phyloP scores from a whole-genome alignment of 2,797 vertebrate genomes.

The Malacoraja senta region DNA sequence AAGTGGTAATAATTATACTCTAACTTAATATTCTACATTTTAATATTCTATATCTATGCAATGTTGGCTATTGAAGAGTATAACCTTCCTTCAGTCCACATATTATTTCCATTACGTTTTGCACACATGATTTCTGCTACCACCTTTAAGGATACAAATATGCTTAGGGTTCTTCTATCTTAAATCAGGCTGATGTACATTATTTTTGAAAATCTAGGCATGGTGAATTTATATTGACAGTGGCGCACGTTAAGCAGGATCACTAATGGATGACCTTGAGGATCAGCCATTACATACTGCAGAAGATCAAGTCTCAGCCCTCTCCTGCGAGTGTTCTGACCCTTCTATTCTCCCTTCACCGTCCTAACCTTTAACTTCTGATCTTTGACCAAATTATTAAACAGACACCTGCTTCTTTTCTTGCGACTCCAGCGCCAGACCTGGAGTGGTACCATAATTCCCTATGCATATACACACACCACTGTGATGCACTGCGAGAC shows the following conservation, averaged over 20 bases:
- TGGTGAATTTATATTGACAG: conserved; percentile 86
- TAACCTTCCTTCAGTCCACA: not conserved
- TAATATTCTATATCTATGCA: no score
- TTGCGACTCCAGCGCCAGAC: conserved; percentile 63
- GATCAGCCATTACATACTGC: conserved; percentile 79
- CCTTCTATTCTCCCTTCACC: conserved; percentile 71
- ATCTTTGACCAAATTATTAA: conserved; percentile 99
- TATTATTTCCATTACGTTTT: conserved; percentile 13
- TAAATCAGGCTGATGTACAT: conserved; percentile 4
- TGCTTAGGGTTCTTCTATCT: not conserved
- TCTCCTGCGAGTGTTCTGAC: conserved; percentile 77
- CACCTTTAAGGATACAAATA: not conserved
- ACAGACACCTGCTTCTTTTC: conserved; percentile 90
- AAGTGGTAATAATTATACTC: not conserved
- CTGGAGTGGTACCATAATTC: conserved; percentile 71
- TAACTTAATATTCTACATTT: not conserved
- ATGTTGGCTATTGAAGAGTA: not conserved
- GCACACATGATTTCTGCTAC: not conserved
- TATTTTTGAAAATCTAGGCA: conserved; percentile 66
- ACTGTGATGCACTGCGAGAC: conserved; percentile 56
- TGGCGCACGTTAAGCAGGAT: conserved; percentile 73
- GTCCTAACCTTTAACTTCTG: conserved; percentile 94
- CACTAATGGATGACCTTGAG: conserved; percentile 99
- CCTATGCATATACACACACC: conserved; percentile 61
- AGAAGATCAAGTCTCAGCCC: conserved; percentile 84